A percentile compares a stretch with the other conserved stretches of the same genome.
Evolutionary conservation across 2,888 invertebrate species (phyloP).

Genomic region (Sipha maydis): DNA sequence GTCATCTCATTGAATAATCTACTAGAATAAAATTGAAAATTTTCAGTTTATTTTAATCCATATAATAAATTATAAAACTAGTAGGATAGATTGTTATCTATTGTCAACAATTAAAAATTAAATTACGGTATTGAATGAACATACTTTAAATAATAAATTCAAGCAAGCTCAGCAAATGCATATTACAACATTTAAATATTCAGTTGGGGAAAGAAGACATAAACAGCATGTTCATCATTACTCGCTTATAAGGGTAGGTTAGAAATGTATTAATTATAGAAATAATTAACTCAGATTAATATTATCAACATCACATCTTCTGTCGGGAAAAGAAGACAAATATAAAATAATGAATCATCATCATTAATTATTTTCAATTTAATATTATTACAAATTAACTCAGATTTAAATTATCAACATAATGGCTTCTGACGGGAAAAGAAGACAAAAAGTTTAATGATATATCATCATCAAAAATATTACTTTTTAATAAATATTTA

Average conservation of each 20-base stretch:
- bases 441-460: slow-evolving; percentile 48
- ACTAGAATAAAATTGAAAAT: background rate
- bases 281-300: slow-evolving; percentile 38
- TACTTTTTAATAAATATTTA: background rate
- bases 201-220: slow-evolving; percentile 33
- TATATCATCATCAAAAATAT: slow-evolving; percentile 18
- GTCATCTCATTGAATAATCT: no score
- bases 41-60: background rate
- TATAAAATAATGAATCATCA: slow-evolving; percentile 22
- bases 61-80: no score
- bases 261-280: background rate
- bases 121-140: background rate
- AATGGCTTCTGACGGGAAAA: slow-evolving; percentile 53
- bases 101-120: background rate
- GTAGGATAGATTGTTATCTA: background rate
- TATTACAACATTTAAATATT: slow-evolving; percentile 1
- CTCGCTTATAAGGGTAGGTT: background rate
- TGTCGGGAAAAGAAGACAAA: slow-evolving; percentile 60
- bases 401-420: slow-evolving; percentile 47
- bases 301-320: slow-evolving; percentile 48
- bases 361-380: background rate
- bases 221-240: slow-evolving; percentile 4
- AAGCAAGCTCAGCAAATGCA: slow-evolving; percentile 31
- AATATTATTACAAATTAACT: slow-evolving; percentile 13
- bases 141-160: background rate